A percentile compares a stretch with the other conserved stretches of the same genome.
Evolutionary conservation across 2,888 invertebrate genomes (phyloP).

Genomic region (Maniola hyperantus): DNA sequence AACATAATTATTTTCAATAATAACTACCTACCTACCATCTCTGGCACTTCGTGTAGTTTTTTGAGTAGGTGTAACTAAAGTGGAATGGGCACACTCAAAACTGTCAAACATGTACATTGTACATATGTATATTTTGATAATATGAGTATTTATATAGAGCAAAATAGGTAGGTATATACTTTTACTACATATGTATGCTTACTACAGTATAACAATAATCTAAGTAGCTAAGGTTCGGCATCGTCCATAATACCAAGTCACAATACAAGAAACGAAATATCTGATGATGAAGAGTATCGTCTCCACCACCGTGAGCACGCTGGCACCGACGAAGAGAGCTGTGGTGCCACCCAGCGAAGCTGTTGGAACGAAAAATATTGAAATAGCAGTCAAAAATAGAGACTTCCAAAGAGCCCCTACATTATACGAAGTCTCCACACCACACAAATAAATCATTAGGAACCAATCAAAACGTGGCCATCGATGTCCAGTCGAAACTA

Average conservation of each 20-base stretch:
- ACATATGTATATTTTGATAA: no score
- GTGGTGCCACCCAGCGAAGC: conserved; percentile 78
- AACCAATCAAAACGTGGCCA: no score
- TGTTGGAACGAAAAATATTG: conserved; percentile 40
- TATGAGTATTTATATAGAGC: no score
- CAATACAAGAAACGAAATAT: conserved; percentile 44
- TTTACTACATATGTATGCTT: not conserved
- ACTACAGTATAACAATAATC: not conserved
- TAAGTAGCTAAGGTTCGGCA: conserved; percentile 22
- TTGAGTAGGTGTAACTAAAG: no score
- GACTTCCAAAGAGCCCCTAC: not conserved
- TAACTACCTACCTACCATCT: no score
- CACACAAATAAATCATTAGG: not conserved
- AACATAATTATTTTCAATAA: no score
- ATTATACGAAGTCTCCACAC: not conserved
- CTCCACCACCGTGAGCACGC: conserved; percentile 73
- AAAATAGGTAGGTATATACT: no score
- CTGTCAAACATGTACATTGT: no score
- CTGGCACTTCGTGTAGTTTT: no score
- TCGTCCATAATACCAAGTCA: conserved; percentile 18
- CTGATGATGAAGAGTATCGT: conserved; percentile 62
- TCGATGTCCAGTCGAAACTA: not conserved
- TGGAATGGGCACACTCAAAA: no score
- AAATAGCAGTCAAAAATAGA: not conserved
- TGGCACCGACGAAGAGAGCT: conserved; percentile 75